Evolutionary conservation across 2,888 invertebrate species (phyloP), one percentile per base, ranked within the genome.

Genomic region (Trimorus sp.): DNA sequence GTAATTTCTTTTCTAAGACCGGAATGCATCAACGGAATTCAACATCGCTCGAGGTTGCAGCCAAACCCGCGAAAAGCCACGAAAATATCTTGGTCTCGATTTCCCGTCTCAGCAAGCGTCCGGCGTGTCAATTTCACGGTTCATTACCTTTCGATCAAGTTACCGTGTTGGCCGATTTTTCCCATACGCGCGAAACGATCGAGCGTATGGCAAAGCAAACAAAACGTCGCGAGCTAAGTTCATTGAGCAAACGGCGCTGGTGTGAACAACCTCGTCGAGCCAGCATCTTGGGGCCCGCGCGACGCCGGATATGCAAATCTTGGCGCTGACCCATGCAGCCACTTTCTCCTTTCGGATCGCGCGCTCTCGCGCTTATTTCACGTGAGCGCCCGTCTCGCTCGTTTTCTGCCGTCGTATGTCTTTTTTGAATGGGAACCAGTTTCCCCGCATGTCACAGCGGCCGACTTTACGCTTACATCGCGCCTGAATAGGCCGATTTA

Each of bases 291-390:
- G 59, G 45, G 48, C 45, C 53, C n/a, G 53, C 54, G 56, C 42
- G 68, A 78, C 84, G 68, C 82, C 78, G 83, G 70, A 78, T 83
- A 80, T 83, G 82, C 83, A 84, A 83, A 81, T 80, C 79, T 84
- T 80, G 78, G 80, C 85, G 77, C 69, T 83, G 83, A 84, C 82
- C 82, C 76, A 70, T 74, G 66, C 76, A 77, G 75, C 68, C 69
- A 79, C 78, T 84, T 83, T 83, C 71, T 81, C 76, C 76, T 76
- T 79, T 83, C 71, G 60, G 63, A 45, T 62, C 62, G 63, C 66
- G 58, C 71, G 45, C n/a, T n/a, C n/a, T n/a, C n/a, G n/a, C 68
- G 45, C 38, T 51, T 66, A 48, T 60, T 63, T 16, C 26, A 45
- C 49, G 53, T 63, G 37, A 54, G 38, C 54, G 16, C 68, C 71